phyloP scores from a whole-genome alignment of 1,140 invertebrate genomes.

The Drosophila sulfurigaster region DNA sequence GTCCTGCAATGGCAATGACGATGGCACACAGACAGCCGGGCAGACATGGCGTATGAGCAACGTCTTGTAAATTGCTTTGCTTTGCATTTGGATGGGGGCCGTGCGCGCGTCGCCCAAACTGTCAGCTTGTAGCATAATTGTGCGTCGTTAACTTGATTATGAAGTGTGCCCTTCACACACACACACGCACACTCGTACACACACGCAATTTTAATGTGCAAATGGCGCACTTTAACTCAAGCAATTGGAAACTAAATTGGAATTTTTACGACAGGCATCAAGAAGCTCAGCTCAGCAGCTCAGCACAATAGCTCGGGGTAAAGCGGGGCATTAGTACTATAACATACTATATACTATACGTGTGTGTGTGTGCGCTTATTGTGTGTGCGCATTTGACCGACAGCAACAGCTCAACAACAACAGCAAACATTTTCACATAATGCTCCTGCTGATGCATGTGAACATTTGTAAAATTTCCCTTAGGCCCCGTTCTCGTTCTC shows the following conservation, averaged over 20 bases:
- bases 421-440: conserved; percentile 15
- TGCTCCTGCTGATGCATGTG: conserved; percentile 34
- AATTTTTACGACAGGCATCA: conserved; percentile 81
- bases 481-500: conserved; percentile 61
- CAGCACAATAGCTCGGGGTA: conserved; percentile 52
- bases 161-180: conserved; percentile 56
- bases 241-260: conserved; percentile 83
- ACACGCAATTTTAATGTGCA: conserved; percentile 58
- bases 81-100: conserved; percentile 61
- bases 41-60: conserved; percentile 71
- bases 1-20: conserved; percentile 19
- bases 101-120: conserved; percentile 48
- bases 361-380: conserved; percentile 41
- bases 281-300: conserved; percentile 29
- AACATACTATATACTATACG: no score
- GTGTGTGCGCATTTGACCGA: conserved; percentile 76
- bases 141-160: conserved; percentile 82
- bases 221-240: conserved; percentile 80
- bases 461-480: conserved; percentile 78
- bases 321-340: conserved; percentile 20
- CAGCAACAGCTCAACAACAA: conserved; percentile 38
- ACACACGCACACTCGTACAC: conserved; percentile 9
- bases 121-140: conserved; percentile 79
- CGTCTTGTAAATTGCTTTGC: conserved; percentile 73
- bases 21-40: neutral